Percentiles rank a stretch among this genome's conserved stretches.
Evolutionary conservation across 2,888 invertebrate species (phyloP).

Genomic region (Erebia epiphron): DNA sequence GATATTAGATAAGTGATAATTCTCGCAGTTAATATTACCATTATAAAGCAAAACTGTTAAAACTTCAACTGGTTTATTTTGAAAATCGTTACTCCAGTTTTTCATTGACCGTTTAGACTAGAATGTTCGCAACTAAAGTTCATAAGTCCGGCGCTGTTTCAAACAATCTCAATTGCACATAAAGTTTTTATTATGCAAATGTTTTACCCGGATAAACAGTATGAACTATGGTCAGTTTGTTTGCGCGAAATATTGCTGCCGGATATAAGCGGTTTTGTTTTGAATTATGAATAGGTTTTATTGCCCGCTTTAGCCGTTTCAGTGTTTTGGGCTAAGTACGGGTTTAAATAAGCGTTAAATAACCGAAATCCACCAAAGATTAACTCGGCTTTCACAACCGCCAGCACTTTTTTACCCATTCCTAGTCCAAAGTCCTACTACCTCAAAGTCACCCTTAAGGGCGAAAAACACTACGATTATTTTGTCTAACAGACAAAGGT

Average conservation of each 20-base stretch:
- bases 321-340: slow-evolving; percentile 23
- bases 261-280: slow-evolving; percentile 37
- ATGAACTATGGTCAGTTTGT: slow-evolving; percentile 33
- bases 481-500: too few species aligned
- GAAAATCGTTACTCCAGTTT: not conserved
- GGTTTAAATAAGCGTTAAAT: slow-evolving; percentile 1
- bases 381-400: not conserved
- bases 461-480: too few species aligned
- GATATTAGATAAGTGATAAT: too few species aligned
- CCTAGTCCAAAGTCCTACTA: too few species aligned
- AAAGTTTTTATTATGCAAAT: slow-evolving; percentile 31
- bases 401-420: not conserved
- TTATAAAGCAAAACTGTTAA: too few species aligned
- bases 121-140: slow-evolving; percentile 5
- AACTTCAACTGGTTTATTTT: not conserved
- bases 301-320: slow-evolving; percentile 21
- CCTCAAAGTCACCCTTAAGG: too few species aligned
- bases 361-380: not conserved
- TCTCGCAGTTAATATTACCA: too few species aligned
- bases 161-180: slow-evolving; percentile 18
- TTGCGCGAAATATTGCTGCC: slow-evolving; percentile 34
- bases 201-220: slow-evolving; percentile 35
- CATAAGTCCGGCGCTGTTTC: slow-evolving; percentile 19
- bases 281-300: slow-evolving; percentile 34
- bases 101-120: not conserved